Conservation (phyloP, 2,797 vertebrate species). For the Cossypha dichroa region DNA sequence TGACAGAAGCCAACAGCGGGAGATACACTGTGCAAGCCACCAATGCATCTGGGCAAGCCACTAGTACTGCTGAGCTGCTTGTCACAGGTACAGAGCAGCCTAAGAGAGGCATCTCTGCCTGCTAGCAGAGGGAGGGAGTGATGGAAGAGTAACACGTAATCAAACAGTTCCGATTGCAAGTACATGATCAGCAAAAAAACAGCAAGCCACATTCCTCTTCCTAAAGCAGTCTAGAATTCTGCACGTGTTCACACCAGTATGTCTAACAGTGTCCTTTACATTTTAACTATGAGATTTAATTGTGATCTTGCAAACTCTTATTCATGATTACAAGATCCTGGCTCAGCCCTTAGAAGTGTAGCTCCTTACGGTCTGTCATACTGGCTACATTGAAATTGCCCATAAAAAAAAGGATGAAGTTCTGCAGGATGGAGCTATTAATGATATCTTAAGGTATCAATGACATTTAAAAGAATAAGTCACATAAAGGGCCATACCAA, state of each 20-base stretch:
- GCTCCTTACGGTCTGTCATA: neutral
- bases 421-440: neutral
- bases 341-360: neutral
- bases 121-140: no score
- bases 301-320: neutral
- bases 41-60: slow-evolving; percentile 97
- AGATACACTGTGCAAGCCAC: slow-evolving; percentile 95
- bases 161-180: neutral
- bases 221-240: neutral
- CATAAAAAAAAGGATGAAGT: neutral
- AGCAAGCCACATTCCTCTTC: neutral
- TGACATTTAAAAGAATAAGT: neutral
- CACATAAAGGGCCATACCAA: neutral
- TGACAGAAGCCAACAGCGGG: slow-evolving; percentile 91
- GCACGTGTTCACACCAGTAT: neutral
- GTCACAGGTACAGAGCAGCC: slow-evolving; percentile 85
- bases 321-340: neutral
- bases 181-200: neutral
- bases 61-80: slow-evolving; percentile 95
- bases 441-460: neutral
- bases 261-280: neutral
- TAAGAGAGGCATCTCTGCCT: neutral
- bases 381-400: neutral
- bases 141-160: neutral
- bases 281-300: neutral